A percentile compares a stretch with the other conserved stretches of the same genome.
These are phyloP conservation scores for Argyra leucocephala DNA, from an alignment of 2,888 invertebrate species.

Conservation along the genomic window DNA sequence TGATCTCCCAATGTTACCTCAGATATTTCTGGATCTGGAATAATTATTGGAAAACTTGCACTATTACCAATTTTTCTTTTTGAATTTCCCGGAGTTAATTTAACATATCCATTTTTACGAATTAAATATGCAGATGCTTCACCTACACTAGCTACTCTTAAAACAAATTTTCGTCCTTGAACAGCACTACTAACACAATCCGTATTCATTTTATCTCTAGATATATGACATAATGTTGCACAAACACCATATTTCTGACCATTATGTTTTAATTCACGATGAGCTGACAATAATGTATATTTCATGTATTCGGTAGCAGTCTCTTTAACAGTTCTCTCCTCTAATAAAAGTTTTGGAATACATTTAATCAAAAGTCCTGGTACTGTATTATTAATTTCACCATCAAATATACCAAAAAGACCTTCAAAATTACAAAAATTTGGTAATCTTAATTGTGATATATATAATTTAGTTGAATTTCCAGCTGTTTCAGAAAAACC, in stretches of 20 bases:
- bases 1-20: conserved; percentile 70
- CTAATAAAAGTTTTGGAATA: conserved; percentile 67
- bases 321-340: conserved; percentile 72
- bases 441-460: conserved; percentile 67
- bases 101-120: conserved; percentile 56
- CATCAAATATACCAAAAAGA: conserved; percentile 74
- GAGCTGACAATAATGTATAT: conserved; percentile 70
- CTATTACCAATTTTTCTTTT: conserved; percentile 58
- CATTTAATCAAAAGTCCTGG: conserved; percentile 62
- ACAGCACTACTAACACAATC: conserved; percentile 49
- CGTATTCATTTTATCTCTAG: conserved; percentile 49
- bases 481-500: conserved; percentile 82
- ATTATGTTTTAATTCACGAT: conserved; percentile 64
- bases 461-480: conserved; percentile 59
- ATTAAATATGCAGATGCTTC: conserved; percentile 67
- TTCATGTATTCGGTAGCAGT: conserved; percentile 74
- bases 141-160: conserved; percentile 67
- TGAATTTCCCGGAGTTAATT: conserved; percentile 51
- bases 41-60: conserved; percentile 53
- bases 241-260: conserved; percentile 65
- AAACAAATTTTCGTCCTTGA: conserved; percentile 51
- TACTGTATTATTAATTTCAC: conserved; percentile 60
- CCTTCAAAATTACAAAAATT: conserved; percentile 73
- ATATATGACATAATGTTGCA: conserved; percentile 63
- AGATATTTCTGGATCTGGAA: conserved; percentile 67